A percentile compares a stretch with the other conserved stretches of the same genome.
Evolutionary conservation across 2,888 invertebrate species (phyloP).

Genomic region (Flexamia atlantica): DNA sequence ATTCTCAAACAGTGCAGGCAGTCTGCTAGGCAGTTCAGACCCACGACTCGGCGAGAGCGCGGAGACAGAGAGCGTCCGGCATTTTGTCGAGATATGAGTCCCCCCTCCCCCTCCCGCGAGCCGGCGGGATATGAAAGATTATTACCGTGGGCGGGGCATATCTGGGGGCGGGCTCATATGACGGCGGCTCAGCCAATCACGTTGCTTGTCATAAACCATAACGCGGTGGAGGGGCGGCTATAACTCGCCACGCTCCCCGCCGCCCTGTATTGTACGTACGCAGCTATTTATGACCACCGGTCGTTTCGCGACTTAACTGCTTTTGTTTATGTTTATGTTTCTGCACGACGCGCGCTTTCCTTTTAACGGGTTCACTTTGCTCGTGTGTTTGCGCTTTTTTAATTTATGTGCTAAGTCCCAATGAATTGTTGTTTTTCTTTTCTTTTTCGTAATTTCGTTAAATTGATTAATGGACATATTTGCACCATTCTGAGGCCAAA

Average conservation of each 20-base stretch:
- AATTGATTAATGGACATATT: no score
- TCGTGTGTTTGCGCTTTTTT: no score
- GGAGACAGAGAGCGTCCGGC: conserved; percentile 23
- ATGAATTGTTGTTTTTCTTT: no score
- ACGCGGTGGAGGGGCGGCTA: conserved; percentile 60
- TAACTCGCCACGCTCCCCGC: conserved; percentile 11
- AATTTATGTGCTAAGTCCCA: no score
- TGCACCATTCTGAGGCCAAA: no score
- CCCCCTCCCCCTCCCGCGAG: conserved; percentile 26
- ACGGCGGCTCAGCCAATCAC: conserved; percentile 60
- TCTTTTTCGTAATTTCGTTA: no score
- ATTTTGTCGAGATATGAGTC: conserved; percentile 61
- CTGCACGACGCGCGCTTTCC: background rate
- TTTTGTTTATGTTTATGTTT: conserved; percentile 2
- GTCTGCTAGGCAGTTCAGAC: background rate
- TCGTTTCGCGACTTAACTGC: conserved; percentile 13
- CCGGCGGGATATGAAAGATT: conserved; percentile 64
- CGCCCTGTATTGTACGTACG: background rate
- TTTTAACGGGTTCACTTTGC: no score
- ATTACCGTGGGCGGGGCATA: conserved; percentile 64
- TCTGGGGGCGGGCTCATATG: conserved; percentile 62
- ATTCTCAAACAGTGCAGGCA: no score
- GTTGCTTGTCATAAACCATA: conserved; percentile 64
- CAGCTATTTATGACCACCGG: conserved; percentile 28
- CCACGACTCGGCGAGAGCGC: background rate